Evolutionary conservation across 2,113 vertebrate genomes (phyloP).

Genomic region (Pachyramphus minor): DNA sequence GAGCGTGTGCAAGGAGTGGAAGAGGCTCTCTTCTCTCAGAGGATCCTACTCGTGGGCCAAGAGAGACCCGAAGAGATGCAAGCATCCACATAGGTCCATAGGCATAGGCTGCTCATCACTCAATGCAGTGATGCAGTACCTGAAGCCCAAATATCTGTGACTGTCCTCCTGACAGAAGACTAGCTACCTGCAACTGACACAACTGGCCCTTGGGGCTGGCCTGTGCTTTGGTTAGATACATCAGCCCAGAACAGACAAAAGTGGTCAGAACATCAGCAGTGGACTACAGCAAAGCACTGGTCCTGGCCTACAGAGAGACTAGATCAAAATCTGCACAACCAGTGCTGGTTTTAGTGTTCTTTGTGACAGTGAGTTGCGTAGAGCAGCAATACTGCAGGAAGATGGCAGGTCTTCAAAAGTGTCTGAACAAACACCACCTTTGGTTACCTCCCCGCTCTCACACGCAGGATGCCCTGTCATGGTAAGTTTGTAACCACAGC

Average conservation of each 20-base stretch:
- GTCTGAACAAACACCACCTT: not conserved
- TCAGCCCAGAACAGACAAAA: not conserved
- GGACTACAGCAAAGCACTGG: not conserved
- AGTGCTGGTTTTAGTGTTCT: not conserved
- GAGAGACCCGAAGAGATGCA: not conserved
- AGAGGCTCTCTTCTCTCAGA: not conserved
- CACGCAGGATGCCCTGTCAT: not conserved
- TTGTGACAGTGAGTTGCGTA: not conserved
- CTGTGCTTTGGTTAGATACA: not conserved
- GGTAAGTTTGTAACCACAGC: not conserved
- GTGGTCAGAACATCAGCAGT: not conserved
- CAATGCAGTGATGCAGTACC: not conserved
- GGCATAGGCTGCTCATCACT: fast-evolving
- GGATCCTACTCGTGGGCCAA: not conserved
- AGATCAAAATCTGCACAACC: not conserved
- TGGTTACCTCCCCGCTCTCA: not conserved
- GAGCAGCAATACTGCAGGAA: not conserved
- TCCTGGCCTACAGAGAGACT: not conserved
- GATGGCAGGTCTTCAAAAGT: not conserved
- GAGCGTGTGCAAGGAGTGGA: not conserved
- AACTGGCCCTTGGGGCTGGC: not conserved
- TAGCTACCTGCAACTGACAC: fast-evolving
- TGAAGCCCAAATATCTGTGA: not conserved
- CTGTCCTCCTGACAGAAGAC: not conserved
- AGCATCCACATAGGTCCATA: not conserved